Percentiles rank a stretch among this genome's conserved stretches.
Evolutionary conservation across 2,888 invertebrate genomes (phyloP).

Genomic region (Leptinotarsa tumamoca): DNA sequence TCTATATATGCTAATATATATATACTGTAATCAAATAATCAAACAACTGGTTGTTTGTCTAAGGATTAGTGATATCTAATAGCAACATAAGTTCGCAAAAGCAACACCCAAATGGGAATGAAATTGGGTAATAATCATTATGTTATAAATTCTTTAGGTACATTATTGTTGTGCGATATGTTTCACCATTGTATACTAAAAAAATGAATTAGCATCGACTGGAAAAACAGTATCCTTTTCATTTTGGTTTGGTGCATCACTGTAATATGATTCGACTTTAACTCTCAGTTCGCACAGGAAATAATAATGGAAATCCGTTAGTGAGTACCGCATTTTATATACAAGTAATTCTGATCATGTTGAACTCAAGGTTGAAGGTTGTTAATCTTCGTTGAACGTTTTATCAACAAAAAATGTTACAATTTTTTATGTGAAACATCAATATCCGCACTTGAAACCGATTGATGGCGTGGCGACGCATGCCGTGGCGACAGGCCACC

Average conservation of each 20-base stretch:
- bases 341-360: neutral
- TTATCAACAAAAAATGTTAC: no score
- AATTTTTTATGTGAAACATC: no score
- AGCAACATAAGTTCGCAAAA: neutral
- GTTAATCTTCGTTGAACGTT: no score
- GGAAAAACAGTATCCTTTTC: neutral
- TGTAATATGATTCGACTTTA: neutral
- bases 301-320: neutral
- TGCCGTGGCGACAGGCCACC: no score
- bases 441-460: no score
- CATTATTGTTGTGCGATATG: neutral
- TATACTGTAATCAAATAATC: slow-evolving; percentile 6
- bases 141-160: neutral
- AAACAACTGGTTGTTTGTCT: slow-evolving; percentile 1
- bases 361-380: no score
- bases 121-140: slow-evolving; percentile 2
- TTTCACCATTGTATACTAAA: neutral
- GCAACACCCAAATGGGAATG: neutral
- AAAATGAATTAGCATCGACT: neutral
- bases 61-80: slow-evolving; percentile 11
- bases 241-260: neutral
- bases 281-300: neutral
- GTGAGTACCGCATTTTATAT: neutral
- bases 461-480: no score
- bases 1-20: slow-evolving; percentile 1